Evolutionary conservation across 2,113 vertebrate species (phyloP).

Genomic region (Corydoras sp.): DNA sequence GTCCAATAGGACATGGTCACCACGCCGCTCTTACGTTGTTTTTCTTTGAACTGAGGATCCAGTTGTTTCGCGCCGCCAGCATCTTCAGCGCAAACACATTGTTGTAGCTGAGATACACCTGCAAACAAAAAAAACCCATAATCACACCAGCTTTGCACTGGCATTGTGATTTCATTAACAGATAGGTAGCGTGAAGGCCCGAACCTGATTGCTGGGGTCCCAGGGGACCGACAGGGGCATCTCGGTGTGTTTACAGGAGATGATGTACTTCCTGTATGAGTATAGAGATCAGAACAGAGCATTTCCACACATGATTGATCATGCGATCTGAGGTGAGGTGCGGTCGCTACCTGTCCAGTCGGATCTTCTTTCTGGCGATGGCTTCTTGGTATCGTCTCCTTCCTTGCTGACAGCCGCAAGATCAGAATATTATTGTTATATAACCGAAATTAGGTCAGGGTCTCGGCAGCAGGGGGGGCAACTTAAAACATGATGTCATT

Average conservation of each 20-base stretch:
- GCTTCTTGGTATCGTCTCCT: slow-evolving; percentile 84
- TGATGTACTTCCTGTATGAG: slow-evolving; percentile 80
- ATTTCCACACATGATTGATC: neutral
- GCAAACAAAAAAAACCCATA: slow-evolving; percentile 1
- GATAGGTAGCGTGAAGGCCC: neutral
- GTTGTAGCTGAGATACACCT: slow-evolving; percentile 96
- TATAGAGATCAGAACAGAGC: neutral
- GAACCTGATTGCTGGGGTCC: slow-evolving; percentile 91
- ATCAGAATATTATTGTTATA: neutral
- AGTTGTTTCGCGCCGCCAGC: slow-evolving; percentile 75
- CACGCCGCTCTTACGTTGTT: slow-evolving; percentile 62
- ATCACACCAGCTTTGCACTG: neutral
- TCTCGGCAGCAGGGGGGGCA: no score
- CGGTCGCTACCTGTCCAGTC: slow-evolving; percentile 76
- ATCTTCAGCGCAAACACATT: slow-evolving; percentile 88
- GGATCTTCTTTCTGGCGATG: slow-evolving; percentile 85
- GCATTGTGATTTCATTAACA: neutral
- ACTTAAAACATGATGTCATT: no score
- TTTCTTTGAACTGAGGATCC: slow-evolving; percentile 76
- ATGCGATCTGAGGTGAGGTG: neutral
- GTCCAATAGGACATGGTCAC: neutral
- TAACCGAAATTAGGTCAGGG: no score
- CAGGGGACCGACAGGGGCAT: slow-evolving; percentile 86
- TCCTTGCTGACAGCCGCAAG: slow-evolving; percentile 72
- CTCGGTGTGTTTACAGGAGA: slow-evolving; percentile 80